These are phyloP conservation scores for Arctocebus calabarensis DNA, from an alignment of 2,797 vertebrate genomes.

Conservation along the genomic window DNA sequence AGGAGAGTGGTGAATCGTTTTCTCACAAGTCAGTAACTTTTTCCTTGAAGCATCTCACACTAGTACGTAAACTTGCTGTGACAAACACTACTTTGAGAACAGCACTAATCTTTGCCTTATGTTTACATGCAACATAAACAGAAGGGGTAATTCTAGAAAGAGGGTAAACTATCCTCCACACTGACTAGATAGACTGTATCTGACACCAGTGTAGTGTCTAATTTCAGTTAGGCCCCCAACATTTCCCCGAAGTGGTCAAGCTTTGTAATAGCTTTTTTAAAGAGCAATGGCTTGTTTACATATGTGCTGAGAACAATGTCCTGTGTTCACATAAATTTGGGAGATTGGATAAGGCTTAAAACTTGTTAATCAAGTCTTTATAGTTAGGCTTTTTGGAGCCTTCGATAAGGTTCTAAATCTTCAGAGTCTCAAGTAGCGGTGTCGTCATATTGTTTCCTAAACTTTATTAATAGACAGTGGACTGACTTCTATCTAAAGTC, in stretches of 20 bases:
- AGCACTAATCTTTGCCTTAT: not conserved
- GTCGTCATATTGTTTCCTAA: not conserved
- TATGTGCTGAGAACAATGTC: not conserved
- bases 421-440: not conserved
- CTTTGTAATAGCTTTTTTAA: not conserved
- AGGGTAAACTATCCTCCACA: not conserved
- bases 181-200: not conserved
- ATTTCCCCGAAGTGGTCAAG: too few species aligned
- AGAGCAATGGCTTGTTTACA: not conserved
- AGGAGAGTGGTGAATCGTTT: not conserved
- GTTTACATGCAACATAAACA: not conserved
- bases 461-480: not conserved
- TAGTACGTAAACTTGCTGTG: not conserved
- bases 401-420: not conserved
- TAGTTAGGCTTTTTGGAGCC: not conserved
- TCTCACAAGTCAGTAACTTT: not conserved
- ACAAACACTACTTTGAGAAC: not conserved
- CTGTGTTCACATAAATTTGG: not conserved
- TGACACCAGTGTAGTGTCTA: not conserved
- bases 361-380: not conserved
- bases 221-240: too few species aligned
- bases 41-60: not conserved
- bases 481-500: not conserved
- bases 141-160: not conserved
- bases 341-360: conserved; percentile 13